Evolutionary conservation across 1,140 invertebrate species (phyloP), one percentile per base, ranked within the genome.

Genomic region (Potamilus streckersoni): DNA sequence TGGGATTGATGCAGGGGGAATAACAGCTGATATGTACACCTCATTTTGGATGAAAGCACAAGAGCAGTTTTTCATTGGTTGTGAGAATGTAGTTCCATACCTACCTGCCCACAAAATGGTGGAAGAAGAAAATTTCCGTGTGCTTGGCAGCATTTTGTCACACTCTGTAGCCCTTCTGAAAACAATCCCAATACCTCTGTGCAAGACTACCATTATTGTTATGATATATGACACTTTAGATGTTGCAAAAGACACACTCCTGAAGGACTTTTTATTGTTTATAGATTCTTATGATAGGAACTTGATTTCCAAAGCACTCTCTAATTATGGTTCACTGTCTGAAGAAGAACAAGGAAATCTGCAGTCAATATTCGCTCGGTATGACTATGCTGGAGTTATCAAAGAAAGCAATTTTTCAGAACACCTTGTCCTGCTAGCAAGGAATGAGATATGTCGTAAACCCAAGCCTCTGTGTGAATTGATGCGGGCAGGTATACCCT

Each of bases 121-220:
- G 13, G 66, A 65, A 49, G 38, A 49, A 49, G 38, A 49, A 49
- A 49, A 6, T 17, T 73, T 61, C 23, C 62, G 64, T 19, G 56
- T 67, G 19, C 64, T 73, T 11, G 71, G 71, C 23, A n/a, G 71
- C n/a, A 73, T 73, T 58, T 67, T 73, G 59, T 73, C 71, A 14
- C 71, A 73, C 60, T 58, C 71, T 38, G 27, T 61, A 17, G 70
- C 56, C 38, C 60, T 57, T 55, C 19, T 55, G 15, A 71, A 64
- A 56, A 38, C 27, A 20, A 63, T 71, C 23, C 70, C 70, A 19
- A 49, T 71, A 31, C 70, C 23, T 14, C 62, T 71, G 60, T 71
- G 70, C 38, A 71, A 71, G 59, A 64, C 49, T 19, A 57, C 70
- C 17, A 63, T 71, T 63, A 71, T 71, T 49, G 70, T 49, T 12